Evolutionary conservation across 2,113 vertebrate species (phyloP), one percentile per base, ranked within the genome.

Genomic region (Terrapene triunguis): DNA sequence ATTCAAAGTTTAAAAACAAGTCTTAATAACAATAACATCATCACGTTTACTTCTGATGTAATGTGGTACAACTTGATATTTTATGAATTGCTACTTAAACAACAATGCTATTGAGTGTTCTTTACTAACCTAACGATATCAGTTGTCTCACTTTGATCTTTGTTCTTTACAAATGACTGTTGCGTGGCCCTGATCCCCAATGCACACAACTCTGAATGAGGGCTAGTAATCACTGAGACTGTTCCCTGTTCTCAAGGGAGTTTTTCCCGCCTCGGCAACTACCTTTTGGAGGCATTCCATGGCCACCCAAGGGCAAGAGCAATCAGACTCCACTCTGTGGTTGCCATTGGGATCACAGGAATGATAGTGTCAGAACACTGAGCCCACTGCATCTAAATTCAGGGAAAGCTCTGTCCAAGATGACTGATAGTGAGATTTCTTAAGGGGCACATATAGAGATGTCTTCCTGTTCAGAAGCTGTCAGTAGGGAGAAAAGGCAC

Each of bases 161-260:
- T 55, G 4, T 88, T 96, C 16, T 55, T 35, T 80, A 17, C 25
- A 93, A 84, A 85, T n/a, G 42, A 2, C 48, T 10, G 82, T 80
- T 10, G 54, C 0, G 0, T 42, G 35, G 32, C 84, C 74, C 85
- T 72, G 38, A 38, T 44, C 25, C 38, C 10, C 4, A 12, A n/a
- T 55, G n/a, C 6, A 65, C 0, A 0, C 38, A 32, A 57, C 55
- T 89, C 35, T 84, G 32, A 1, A 0, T 25, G 35, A 25, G 10
- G 8, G 2, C 53, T 54, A 86, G 59, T 53, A 92, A 17, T 62
- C 53, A 90, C 79, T 0, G 0, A 59, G n/a, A 16, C 57, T 48
- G 6, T 93, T 16, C 51, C 5, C 85, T 92, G 74, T 29, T n/a
- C 22, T 69, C 0, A 0, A 32, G 78, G 53, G 89, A 76, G 27